Conservation (phyloP, 2,888 invertebrate species). For the Pristionchus fissidentatus region DNA sequence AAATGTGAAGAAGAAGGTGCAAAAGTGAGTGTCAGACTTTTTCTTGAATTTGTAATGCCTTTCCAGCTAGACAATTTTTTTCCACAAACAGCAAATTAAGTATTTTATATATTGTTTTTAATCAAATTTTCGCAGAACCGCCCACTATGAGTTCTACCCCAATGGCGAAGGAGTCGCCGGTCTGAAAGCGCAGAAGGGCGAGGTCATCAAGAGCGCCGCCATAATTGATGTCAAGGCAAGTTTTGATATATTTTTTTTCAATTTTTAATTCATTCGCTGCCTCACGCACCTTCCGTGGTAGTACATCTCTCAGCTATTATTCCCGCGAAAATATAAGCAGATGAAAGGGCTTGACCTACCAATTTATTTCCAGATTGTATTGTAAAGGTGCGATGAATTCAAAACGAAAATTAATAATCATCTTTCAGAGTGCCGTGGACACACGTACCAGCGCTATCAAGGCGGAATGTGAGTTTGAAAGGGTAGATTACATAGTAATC, state of each 20-base stretch:
- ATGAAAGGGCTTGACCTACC: too few species aligned
- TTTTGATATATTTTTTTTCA: not conserved
- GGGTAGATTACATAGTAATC: not conserved
- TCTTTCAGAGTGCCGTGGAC: not conserved
- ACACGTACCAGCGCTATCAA: not conserved
- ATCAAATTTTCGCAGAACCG: not conserved
- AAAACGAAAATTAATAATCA: too few species aligned
- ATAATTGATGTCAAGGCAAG: not conserved
- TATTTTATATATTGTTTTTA: too few species aligned
- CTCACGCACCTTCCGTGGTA: too few species aligned
- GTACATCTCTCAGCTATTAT: too few species aligned
- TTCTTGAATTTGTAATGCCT: not conserved
- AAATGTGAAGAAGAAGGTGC: constrained; percentile 12
- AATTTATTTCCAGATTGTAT: too few species aligned
- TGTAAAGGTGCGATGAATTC: too few species aligned
- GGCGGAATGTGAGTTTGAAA: not conserved
- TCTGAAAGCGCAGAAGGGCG: constrained; percentile 14
- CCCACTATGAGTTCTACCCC: constrained; percentile 37
- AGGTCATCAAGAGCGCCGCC: not conserved
- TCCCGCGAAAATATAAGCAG: too few species aligned
- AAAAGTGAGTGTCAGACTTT: not conserved
- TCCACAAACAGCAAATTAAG: too few species aligned
- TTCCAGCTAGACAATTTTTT: too few species aligned
- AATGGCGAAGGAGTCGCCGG: constrained; percentile 16
- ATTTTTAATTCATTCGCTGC: not conserved